Conservation (phyloP, 2,113 vertebrate genomes). For the Sceloporus tristichus region DNA sequence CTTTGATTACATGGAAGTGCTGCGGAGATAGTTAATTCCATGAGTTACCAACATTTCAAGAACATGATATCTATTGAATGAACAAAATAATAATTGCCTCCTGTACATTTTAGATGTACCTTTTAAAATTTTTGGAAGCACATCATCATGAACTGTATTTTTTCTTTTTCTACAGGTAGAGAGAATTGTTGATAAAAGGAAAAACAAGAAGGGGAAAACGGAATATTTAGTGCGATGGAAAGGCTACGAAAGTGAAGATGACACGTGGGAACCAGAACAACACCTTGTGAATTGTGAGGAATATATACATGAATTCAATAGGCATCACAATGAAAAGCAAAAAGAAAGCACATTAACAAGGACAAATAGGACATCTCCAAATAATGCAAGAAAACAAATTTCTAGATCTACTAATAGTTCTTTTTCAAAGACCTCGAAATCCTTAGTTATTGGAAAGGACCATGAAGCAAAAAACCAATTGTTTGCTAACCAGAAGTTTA, state of each 20-base stretch:
- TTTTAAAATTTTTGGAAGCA: slow-evolving; percentile 15
- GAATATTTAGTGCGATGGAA: slow-evolving; percentile 97
- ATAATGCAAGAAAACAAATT: slow-evolving; percentile 86
- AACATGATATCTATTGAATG: neutral
- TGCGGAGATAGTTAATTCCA: neutral
- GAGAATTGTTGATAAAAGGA: slow-evolving; percentile 92
- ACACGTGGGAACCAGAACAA: slow-evolving; percentile 96
- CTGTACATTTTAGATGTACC: neutral
- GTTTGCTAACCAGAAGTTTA: slow-evolving; percentile 81
- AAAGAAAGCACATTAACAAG: slow-evolving; percentile 81
- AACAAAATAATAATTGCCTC: neutral
- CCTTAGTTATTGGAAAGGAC: slow-evolving; percentile 78
- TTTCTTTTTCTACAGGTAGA: slow-evolving; percentile 86
- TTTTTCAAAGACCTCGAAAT: slow-evolving; percentile 80
- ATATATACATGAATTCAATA: slow-evolving; percentile 94
- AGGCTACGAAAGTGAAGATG: slow-evolving; percentile 91
- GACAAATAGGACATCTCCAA: slow-evolving; percentile 87
- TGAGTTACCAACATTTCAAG: slow-evolving; percentile 27
- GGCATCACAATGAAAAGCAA: slow-evolving; percentile 82
- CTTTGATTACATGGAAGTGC: slow-evolving; percentile 30
- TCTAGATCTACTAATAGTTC: slow-evolving; percentile 81
- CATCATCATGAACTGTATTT: slow-evolving; percentile 49
- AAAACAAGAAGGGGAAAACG: slow-evolving; percentile 92
- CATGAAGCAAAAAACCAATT: slow-evolving; percentile 79
- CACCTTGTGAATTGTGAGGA: slow-evolving; percentile 93